phyloP scores from a whole-genome alignment of 1,140 invertebrate species.

The Drosophila watanabei region DNA sequence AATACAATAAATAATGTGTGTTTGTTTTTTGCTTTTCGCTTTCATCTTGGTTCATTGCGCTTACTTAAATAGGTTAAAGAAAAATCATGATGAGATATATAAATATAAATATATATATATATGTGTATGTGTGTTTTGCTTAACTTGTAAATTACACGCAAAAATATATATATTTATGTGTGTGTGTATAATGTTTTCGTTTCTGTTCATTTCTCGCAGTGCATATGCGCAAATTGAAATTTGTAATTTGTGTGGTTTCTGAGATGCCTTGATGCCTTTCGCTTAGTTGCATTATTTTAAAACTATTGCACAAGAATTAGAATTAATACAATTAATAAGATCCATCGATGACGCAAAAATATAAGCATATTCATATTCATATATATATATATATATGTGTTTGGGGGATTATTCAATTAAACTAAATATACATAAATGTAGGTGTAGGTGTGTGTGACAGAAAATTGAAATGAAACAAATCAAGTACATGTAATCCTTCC shows the following conservation, averaged over 20 bases:
- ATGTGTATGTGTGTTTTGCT: conserved; percentile 31
- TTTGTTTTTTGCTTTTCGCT: conserved; percentile 47
- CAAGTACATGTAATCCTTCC: conserved; percentile 38
- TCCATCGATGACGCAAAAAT: conserved; percentile 58
- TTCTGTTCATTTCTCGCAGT: conserved; percentile 19
- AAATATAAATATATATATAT: conserved; percentile 38
- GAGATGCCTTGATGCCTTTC: conserved; percentile 68
- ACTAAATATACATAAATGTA: conserved; percentile 44
- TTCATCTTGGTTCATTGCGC: conserved; percentile 54
- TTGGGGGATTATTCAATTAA: conserved; percentile 36
- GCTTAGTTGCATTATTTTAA: conserved; percentile 72
- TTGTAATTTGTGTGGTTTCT: conserved; percentile 58
- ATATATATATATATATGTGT: conserved; percentile 38
- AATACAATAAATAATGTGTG: conserved; percentile 79
- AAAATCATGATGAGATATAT: conserved; percentile 69
- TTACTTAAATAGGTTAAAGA: conserved; percentile 68
- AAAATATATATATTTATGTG: conserved; percentile 39
- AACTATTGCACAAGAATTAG: conserved; percentile 81
- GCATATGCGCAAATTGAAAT: conserved; percentile 63
- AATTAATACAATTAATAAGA: conserved; percentile 69
- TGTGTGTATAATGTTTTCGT: conserved; percentile 29
- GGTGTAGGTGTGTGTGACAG: conserved; percentile 33
- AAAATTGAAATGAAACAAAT: conserved; percentile 45
- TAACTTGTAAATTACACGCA: conserved; percentile 68
- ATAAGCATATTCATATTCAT: conserved; percentile 45